These are phyloP conservation scores for Drosophila atripex DNA, from an alignment of 2,888 invertebrate genomes.

Conservation along the genomic window DNA sequence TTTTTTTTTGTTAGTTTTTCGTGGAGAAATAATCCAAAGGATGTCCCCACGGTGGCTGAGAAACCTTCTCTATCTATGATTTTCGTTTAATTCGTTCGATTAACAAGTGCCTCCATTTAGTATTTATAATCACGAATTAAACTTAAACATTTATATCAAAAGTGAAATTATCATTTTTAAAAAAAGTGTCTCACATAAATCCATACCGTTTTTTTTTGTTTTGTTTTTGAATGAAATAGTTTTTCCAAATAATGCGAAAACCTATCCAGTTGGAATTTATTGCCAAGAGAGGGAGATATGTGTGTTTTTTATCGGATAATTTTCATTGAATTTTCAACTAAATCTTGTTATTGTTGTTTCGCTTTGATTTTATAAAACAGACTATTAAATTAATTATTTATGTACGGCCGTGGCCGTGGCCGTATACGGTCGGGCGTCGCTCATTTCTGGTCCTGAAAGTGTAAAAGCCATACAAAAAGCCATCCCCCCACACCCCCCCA, in stretches of 20 bases:
- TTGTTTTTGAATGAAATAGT: no score
- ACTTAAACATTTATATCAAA: background rate
- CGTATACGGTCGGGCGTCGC: no score
- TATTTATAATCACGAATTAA: background rate
- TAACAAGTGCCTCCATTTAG: background rate
- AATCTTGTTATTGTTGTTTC: conserved; percentile 17
- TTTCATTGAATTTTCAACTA: conserved; percentile 22
- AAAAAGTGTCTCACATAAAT: background rate
- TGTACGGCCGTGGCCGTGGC: conserved; percentile 9
- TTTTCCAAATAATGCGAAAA: background rate
- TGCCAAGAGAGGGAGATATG: background rate
- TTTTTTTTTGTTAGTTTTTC: no score
- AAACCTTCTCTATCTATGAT: no score
- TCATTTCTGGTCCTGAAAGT: conserved; percentile 6
- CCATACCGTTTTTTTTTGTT: background rate
- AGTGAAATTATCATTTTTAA: no score
- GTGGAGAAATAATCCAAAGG: no score
- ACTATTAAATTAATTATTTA: conserved; percentile 35
- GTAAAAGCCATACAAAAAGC: conserved; percentile 15
- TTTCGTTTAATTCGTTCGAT: no score
- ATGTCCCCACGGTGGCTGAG: no score
- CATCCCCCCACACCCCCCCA: no score
- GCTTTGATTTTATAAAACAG: conserved; percentile 12
- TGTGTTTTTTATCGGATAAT: conserved; percentile 3
- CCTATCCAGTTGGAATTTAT: conserved; percentile 7